These are phyloP conservation scores for Onychomys torridus DNA, from an alignment of 2,797 vertebrate genomes.

Conservation along the genomic window DNA sequence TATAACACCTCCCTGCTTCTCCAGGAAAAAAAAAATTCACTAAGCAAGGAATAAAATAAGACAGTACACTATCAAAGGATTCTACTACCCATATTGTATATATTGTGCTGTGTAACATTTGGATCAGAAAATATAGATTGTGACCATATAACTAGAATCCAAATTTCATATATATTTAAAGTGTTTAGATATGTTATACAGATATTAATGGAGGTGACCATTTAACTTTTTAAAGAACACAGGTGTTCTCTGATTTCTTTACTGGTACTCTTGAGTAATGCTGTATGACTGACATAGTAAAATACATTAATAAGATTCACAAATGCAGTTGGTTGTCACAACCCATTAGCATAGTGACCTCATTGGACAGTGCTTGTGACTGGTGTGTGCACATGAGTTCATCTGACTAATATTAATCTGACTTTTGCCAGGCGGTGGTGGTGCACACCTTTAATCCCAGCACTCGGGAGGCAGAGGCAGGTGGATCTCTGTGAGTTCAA, in stretches of 20 bases:
- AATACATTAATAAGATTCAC: conserved; percentile 15
- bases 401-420: background rate
- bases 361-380: background rate
- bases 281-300: background rate
- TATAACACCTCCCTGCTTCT: background rate
- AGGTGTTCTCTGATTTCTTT: conserved; percentile 28
- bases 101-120: background rate
- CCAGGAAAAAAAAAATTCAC: background rate
- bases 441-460: no score
- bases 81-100: background rate
- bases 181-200: background rate
- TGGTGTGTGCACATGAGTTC: background rate
- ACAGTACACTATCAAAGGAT: background rate
- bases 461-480: no score
- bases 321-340: background rate
- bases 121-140: conserved; percentile 26
- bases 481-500: no score
- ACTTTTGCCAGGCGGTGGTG: no score
- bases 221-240: conserved; percentile 51
- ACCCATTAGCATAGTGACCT: background rate
- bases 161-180: conserved; percentile 27
- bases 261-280: background rate
- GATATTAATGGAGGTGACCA: background rate
- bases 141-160: background rate
- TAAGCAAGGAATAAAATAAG: conserved; percentile 14